Percentiles rank a stretch among this genome's conserved stretches.
Evolutionary conservation across 1,140 invertebrate genomes (phyloP).

Genomic region (Xylocopa sonorina): DNA sequence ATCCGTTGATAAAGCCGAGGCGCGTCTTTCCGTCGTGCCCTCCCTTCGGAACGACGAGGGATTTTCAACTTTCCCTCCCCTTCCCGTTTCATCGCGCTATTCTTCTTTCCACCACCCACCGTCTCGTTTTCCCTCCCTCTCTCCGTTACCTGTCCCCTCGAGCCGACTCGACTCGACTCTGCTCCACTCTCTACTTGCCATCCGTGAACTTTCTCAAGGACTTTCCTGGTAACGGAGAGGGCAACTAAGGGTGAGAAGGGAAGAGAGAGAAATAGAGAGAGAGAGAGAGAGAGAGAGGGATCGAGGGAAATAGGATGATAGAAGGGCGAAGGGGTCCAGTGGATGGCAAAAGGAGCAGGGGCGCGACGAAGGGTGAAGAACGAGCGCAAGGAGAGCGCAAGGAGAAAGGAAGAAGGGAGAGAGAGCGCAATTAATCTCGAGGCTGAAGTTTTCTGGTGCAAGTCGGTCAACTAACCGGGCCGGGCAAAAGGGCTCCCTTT

Average conservation of each 20-base stretch:
- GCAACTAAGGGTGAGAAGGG: no score
- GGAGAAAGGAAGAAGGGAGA: constrained; percentile 6
- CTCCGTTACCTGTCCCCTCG: not conserved
- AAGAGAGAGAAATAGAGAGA: constrained; percentile 24
- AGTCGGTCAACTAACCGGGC: constrained; percentile 49
- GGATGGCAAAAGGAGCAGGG: constrained; percentile 21
- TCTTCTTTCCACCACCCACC: no score
- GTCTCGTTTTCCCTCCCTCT: not conserved
- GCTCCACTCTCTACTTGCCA: constrained; percentile 15
- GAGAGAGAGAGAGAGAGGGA: constrained; percentile 30
- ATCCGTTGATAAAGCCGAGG: constrained; percentile 18
- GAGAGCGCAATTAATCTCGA: constrained; percentile 49
- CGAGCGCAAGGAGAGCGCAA: not conserved
- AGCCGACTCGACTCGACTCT: constrained; percentile 10
- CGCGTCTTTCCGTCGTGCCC: not conserved
- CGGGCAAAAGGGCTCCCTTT: constrained; percentile 45
- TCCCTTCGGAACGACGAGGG: not conserved
- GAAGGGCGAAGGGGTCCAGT: constrained; percentile 30
- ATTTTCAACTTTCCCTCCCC: not conserved
- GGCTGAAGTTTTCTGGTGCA: constrained; percentile 56
- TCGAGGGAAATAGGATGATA: constrained; percentile 34
- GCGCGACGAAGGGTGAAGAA: constrained; percentile 2
- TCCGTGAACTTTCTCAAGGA: constrained; percentile 55
- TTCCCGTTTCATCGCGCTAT: not conserved
- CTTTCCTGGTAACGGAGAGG: constrained; percentile 20